Conservation (phyloP, 2,888 invertebrate species). For the Calliphora vomitoria region DNA sequence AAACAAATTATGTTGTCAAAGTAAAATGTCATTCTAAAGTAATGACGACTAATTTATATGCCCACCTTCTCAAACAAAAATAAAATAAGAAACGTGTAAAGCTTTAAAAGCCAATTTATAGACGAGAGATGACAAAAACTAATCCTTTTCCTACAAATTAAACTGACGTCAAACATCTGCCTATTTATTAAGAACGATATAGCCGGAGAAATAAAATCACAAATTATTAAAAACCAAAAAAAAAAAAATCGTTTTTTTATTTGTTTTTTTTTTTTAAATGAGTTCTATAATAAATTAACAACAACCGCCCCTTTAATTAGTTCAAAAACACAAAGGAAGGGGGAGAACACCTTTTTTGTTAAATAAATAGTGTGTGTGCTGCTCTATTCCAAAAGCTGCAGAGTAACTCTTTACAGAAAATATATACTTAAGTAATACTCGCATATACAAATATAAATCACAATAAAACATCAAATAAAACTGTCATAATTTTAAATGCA, state of each 20-base stretch:
- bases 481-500: slow-evolving; percentile 81
- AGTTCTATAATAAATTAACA: slow-evolving; percentile 67
- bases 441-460: slow-evolving; percentile 72
- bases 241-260: slow-evolving; percentile 39
- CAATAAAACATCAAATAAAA: slow-evolving; percentile 82
- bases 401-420: slow-evolving; percentile 54
- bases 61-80: slow-evolving; percentile 63
- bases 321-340: slow-evolving; percentile 34
- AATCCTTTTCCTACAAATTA: slow-evolving; percentile 69
- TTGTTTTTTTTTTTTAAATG: slow-evolving; percentile 17
- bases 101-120: slow-evolving; percentile 73
- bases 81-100: slow-evolving; percentile 2
- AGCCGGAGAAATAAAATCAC: slow-evolving; percentile 15
- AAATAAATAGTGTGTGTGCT: too few relatives aligned
- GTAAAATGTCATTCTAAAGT: slow-evolving; percentile 50
- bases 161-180: slow-evolving; percentile 74
- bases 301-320: slow-evolving; percentile 67
- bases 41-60: slow-evolving; percentile 73
- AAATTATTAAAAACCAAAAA: slow-evolving; percentile 45
- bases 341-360: slow-evolving; percentile 60
- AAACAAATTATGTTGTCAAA: slow-evolving; percentile 71
- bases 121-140: slow-evolving; percentile 63
- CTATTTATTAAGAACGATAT: background rate
- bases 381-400: background rate
- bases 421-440: slow-evolving; percentile 26